These are phyloP conservation scores for Seriola dumerili DNA, from an alignment of 2,113 vertebrate genomes.

Conservation along the genomic window DNA sequence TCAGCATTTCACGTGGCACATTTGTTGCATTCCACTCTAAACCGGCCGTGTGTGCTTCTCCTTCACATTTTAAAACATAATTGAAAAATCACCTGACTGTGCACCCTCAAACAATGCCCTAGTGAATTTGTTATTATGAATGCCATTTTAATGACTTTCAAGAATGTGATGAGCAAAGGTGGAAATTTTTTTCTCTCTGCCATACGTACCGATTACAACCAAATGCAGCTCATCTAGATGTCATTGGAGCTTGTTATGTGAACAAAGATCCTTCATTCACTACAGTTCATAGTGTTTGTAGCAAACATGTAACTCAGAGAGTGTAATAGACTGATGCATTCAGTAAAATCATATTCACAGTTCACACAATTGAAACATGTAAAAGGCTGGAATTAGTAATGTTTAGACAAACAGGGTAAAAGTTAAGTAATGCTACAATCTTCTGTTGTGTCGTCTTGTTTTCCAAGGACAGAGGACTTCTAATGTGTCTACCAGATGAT, in stretches of 20 bases:
- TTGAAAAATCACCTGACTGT: conserved; percentile 24
- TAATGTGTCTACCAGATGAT: neutral
- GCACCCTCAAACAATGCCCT: conserved; percentile 22
- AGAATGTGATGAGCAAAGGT: conserved; percentile 36
- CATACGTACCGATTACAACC: neutral
- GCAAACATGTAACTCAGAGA: neutral
- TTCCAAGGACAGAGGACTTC: neutral
- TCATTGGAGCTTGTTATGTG: conserved; percentile 20
- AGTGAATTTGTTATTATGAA: conserved; percentile 4
- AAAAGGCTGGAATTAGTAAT: neutral
- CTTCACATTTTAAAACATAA: conserved; percentile 31
- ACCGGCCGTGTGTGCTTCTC: neutral
- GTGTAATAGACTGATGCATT: neutral
- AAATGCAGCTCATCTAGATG: conserved; percentile 23
- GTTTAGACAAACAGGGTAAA: neutral
- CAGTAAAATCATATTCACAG: conserved; percentile 5
- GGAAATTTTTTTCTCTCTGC: neutral
- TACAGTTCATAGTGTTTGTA: neutral
- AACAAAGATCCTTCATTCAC: conserved; percentile 4
- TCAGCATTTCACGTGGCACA: conserved; percentile 5
- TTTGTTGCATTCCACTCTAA: conserved; percentile 12
- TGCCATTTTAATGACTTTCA: conserved; percentile 27
- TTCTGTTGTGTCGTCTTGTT: neutral
- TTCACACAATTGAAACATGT: conserved; percentile 1
- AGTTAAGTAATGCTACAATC: neutral